Conservation (phyloP, 2,113 vertebrate species). For the Pampusana beccarii region DNA sequence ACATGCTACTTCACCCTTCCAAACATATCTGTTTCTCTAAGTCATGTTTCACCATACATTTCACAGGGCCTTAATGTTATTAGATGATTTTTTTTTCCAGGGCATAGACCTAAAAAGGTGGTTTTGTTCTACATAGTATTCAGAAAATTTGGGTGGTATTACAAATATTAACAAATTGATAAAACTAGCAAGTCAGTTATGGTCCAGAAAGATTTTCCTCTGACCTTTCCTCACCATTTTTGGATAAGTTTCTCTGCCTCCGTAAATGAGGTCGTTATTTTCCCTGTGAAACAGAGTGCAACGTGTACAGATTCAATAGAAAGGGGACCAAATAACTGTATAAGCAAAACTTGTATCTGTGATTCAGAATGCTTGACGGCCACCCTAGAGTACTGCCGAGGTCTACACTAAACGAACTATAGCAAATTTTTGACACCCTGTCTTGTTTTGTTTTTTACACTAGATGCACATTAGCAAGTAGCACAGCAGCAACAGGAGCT, state of each 20-base stretch:
- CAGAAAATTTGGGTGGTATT: not conserved
- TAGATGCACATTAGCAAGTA: not conserved
- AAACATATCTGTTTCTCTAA: not conserved
- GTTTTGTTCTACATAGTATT: not conserved
- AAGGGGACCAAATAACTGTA: not conserved
- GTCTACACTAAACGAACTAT: not conserved
- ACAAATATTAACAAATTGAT: not conserved
- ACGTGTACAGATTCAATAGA: not conserved
- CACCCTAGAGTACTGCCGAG: not conserved
- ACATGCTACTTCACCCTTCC: not conserved
- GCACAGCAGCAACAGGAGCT: not conserved
- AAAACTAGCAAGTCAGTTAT: not conserved
- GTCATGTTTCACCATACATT: not conserved
- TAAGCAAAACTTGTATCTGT: not conserved
- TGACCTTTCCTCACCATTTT: not conserved
- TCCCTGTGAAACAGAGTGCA: not conserved
- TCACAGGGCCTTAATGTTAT: not conserved
- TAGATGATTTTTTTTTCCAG: not conserved
- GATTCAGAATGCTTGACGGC: accelerated
- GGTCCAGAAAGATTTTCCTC: not conserved
- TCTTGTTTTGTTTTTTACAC: not conserved
- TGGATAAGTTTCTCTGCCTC: not conserved
- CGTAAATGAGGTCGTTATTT: not conserved
- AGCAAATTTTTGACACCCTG: not conserved
- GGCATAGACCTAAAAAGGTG: not conserved